Base-by-base conservation (phyloP, 2,113 vertebrate species). In the Sinocyclocheilus rhinocerous region DNA sequence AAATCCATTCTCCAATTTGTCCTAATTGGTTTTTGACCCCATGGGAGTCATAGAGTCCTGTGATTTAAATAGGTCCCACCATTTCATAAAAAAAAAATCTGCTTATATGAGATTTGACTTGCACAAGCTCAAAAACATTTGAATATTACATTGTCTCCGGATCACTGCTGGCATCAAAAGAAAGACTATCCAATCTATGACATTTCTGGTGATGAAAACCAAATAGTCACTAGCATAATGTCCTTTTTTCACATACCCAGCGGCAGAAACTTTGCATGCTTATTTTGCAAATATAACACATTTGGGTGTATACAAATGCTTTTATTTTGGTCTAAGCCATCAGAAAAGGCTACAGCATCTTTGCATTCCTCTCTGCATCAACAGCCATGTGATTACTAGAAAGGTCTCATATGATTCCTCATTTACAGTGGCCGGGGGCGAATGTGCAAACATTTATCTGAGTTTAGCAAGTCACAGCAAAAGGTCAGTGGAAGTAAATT, bases 1-100 rank as follows among this genome's bases (percentile, higher is more conserved):
- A 91, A 91, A 89, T 72, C 50, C 52, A 81, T 84, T 89, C 52
- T 85, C 88, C 48, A 67, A 72, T 59, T 75, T 75, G 85, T 79
- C 80, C 85, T 63, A 39, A 83, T 73, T 83, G 67, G 39, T 75
- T 76, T 57, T 61, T 75, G 55, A 76, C 79, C 78, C 72, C 55
- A 59, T 73, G n/a, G 22, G 39, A 75, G 24, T 24, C 6, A 16
- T 36, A 1, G 10, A 22, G 16, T 61, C 26, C 29, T 33, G 3
- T 65, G 69, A 57, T 77, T 42, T 15, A 20, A 59, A 59, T 15
- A 24, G 39, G 42, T 16, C n/a, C 59, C 18, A 20, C 24, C 70
- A 73, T 26, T 76, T 52, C 15, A 78, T 26, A 26, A 33, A 4
- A 20, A 22, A 39, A 45, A 59, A 26, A 42, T 4, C 10, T 39